Evolutionary conservation across 2,797 vertebrate genomes (phyloP), one percentile per base, ranked within the genome.

Genomic region (Coranthus polyacanthus): DNA sequence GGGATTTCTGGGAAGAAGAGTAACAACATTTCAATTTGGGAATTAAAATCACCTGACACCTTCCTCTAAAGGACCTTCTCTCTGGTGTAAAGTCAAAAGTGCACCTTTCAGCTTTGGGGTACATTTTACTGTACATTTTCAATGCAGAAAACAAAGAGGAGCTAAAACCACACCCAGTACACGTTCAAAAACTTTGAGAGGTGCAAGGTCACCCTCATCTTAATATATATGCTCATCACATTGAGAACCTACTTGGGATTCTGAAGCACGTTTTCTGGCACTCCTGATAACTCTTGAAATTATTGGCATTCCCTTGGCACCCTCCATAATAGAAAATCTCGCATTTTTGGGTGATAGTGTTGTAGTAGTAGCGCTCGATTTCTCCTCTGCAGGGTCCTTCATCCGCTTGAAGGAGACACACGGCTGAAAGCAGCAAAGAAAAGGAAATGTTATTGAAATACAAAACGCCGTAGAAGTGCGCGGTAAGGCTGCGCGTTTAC

Each of bases 251-350:
- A 99, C 97, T 97, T 75, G 95, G 93, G 45, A 98, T 97, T 67
- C 68, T 92, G 88, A 93, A 94, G 78, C 97, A 99, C 0, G 82
- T 90, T 50, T 95, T 94, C 12, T 94, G 88, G 60, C 98, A 99
- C 60, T 93, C 93, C 22, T 90, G 75, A 16, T 72, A 78, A 10
- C 86, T 94, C 18, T 55, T 78, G 75, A 98, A 99, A 79, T 96
- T 98, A 86, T 99, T 99, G 81, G 74, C 88, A 42, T 97, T 98
- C 15, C 96, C 97, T 16, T 75, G 55, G 84, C 97, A 98, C 5
- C 96, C 97, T 2, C 97, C 96, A 12, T 95, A 98, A 37, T 36
- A 64, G 89, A 99, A 98, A 5, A 72, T 13, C 72, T 92, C 91
- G 76, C 97, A 99, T 36, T 82, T 93, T 79, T 98, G 97, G 0